phyloP scores from a whole-genome alignment of 2,113 vertebrate species.

The Bolborhynchus lineola region DNA sequence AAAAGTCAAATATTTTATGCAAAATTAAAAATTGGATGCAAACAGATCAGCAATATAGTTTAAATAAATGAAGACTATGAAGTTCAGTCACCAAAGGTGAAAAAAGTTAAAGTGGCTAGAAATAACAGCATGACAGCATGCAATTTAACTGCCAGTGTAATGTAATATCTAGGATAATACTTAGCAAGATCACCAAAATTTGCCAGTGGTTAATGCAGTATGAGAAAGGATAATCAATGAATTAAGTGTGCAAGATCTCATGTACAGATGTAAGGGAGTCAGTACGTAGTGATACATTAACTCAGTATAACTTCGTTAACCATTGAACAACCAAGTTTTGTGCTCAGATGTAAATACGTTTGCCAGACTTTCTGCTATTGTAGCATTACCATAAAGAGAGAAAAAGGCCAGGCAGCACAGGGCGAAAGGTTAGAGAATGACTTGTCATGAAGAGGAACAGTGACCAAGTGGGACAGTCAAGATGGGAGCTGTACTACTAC shows the following conservation, averaged over 20 bases:
- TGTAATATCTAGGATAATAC: background rate
- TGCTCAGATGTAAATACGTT: background rate
- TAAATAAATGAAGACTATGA: background rate
- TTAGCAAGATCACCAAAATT: conserved; percentile 16
- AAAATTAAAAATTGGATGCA: conserved; percentile 6
- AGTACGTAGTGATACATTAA: background rate
- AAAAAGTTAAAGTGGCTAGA: background rate
- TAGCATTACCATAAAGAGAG: background rate
- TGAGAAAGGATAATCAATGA: background rate
- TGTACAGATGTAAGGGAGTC: background rate
- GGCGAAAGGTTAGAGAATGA: background rate
- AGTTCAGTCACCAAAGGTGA: background rate
- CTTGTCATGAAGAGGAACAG: background rate
- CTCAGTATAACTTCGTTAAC: background rate
- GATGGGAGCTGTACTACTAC: background rate
- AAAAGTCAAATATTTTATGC: background rate
- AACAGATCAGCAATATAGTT: background rate
- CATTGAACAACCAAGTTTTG: background rate
- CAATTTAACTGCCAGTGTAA: conserved; percentile 12
- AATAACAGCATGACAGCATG: background rate
- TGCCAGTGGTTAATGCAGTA: background rate
- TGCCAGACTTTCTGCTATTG: background rate
- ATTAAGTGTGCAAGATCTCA: background rate
- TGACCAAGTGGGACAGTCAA: background rate
- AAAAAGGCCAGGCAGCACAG: background rate